Evolutionary conservation across 2,797 vertebrate genomes (phyloP).

Genomic region (Sebastes flavidus): DNA sequence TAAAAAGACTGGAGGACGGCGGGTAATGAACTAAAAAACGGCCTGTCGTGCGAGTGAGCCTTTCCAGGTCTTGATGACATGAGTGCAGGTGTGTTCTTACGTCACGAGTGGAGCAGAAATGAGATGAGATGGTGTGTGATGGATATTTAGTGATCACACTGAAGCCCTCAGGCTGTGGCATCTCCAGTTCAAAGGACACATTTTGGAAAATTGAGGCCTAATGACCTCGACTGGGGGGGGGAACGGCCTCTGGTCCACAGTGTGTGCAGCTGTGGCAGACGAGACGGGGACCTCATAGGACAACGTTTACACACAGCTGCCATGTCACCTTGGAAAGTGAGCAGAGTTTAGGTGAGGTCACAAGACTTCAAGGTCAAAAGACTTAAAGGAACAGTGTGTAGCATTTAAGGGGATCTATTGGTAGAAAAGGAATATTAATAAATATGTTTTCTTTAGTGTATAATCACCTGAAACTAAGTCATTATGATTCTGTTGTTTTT

Average conservation of each 20-base stretch:
- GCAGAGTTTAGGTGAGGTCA: neutral
- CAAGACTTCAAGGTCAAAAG: neutral
- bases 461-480: too few species aligned
- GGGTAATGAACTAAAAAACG: conserved; percentile 36
- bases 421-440: too few species aligned
- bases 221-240: conserved; percentile 61
- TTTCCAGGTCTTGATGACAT: conserved; percentile 51
- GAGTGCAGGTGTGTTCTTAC: conserved; percentile 45
- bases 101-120: neutral
- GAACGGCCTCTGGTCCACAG: conserved; percentile 34
- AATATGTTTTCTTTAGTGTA: too few species aligned
- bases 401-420: too few species aligned
- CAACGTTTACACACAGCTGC: conserved; percentile 1
- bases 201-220: conserved; percentile 53
- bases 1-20: conserved; percentile 9
- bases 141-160: conserved; percentile 4
- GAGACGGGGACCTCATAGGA: neutral
- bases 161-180: conserved; percentile 33
- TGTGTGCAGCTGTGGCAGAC: conserved; percentile 57
- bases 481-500: too few species aligned
- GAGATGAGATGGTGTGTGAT: conserved; percentile 4
- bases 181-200: conserved; percentile 60
- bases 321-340: neutral
- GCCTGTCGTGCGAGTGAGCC: conserved; percentile 38
- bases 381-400: neutral